Base-by-base conservation (phyloP, 2,888 invertebrate genomes). In the Hyles lineata region DNA sequence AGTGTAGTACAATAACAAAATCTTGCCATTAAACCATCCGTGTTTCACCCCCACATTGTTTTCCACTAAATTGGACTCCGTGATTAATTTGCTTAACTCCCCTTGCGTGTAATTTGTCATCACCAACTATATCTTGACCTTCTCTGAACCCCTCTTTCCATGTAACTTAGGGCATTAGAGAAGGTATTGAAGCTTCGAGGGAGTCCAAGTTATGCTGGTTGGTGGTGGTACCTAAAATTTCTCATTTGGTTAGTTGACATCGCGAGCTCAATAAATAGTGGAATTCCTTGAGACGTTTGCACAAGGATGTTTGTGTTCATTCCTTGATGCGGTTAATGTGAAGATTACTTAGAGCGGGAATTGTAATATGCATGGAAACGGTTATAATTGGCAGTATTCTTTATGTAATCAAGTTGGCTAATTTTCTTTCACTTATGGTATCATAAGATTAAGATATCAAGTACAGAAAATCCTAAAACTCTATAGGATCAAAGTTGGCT, bases 31-130 rank as follows among this genome's bases (percentile, higher is more conserved):
- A 72, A 71, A 63, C 63, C 87, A 78, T 79, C 82, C 82, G 72
- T 74, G 74, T 72, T 78, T 81, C 83, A 83, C 81, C 86, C 85
- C 89, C 86, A 85, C 92, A 91, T 92, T 93, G 93, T 93, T 92
- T 90, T 92, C 92, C 91, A 85, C 87, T 88, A 92, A 93, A 93
- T 93, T 93, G 93, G 92, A 92, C 86, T 80, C 86, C 77, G 83
- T 92, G 93, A 93, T 93, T 92, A 93, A 93, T 93, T 92, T 90
- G 91, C 90, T 91, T 88, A 90, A 91, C 89, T 89, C 92, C 92
- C 92, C 91, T 86, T 85, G 85, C 84, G 83, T 87, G 90, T 91
- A 88, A 89, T 90, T 91, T 88, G 89, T 90, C 86, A 83, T 85
- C 85, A 83, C 80, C 90, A 84, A 89, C 76, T 83, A 75, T 83